phyloP scores from a whole-genome alignment of 2,797 vertebrate species.

The Scolopax bukidnonensis region DNA sequence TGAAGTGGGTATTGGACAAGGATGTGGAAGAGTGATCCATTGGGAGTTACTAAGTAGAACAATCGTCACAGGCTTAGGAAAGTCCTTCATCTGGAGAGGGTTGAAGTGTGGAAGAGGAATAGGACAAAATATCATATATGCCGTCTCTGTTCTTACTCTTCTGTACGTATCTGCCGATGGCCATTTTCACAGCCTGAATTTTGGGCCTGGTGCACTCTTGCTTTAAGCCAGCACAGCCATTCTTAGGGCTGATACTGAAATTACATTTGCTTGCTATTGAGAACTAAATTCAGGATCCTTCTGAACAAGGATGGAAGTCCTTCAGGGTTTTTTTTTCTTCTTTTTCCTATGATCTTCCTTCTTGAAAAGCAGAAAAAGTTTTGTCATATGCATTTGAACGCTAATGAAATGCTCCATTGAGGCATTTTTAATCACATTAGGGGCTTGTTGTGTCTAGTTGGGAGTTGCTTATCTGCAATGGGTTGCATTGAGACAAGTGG shows the following conservation, averaged over 20 bases:
- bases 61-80: not conserved
- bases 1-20: not conserved
- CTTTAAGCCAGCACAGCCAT: not conserved
- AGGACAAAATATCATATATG: not conserved
- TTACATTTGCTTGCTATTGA: not conserved
- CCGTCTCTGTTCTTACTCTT: not conserved
- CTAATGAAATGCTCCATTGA: not conserved
- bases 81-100: not conserved
- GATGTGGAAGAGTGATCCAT: not conserved
- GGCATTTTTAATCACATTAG: constrained; percentile 24
- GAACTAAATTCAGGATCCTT: not conserved
- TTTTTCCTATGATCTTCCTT: not conserved
- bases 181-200: not conserved
- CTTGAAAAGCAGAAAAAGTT: not conserved
- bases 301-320: not conserved
- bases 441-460: constrained; percentile 3
- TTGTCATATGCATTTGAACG: not conserved
- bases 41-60: not conserved
- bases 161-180: not conserved
- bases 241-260: not conserved
- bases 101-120: not conserved
- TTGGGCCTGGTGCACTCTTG: not conserved
- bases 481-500: not conserved
- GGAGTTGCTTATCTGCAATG: not conserved
- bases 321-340: not conserved